phyloP scores from a whole-genome alignment of 2,888 invertebrate species.

The Coleophora flavipennella region DNA sequence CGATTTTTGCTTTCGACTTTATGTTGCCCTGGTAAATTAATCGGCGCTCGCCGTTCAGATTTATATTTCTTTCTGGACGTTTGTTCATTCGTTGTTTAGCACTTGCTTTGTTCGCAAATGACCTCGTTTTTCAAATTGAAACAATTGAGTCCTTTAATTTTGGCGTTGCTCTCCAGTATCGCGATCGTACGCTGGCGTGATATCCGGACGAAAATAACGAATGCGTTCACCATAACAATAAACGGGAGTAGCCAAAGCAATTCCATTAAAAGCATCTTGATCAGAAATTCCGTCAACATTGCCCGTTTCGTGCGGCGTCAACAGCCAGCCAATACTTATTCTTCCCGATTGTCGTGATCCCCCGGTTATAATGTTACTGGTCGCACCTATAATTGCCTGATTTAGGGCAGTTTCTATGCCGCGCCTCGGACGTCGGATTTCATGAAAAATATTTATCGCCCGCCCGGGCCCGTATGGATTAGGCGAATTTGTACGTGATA shows the following conservation, averaged over 20 bases:
- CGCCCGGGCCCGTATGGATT: constrained; percentile 52
- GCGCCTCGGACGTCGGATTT: constrained; percentile 49
- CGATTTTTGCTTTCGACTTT: constrained; percentile 34
- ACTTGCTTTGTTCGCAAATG: neutral
- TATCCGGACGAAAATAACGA: too few relatives aligned
- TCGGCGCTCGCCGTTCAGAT: constrained; percentile 8
- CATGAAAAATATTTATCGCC: constrained; percentile 68
- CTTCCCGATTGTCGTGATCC: constrained; percentile 37
- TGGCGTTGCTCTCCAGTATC: too few relatives aligned
- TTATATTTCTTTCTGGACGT: constrained; percentile 6
- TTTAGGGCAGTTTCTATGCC: constrained; percentile 69
- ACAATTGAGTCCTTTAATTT: too few relatives aligned
- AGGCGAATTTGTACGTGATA: constrained; percentile 64
- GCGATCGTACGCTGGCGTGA: neutral
- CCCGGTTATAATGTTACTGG: constrained; percentile 61
- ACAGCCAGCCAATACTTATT: constrained; percentile 13
- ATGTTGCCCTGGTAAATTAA: constrained; percentile 30
- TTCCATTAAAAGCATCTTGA: constrained; percentile 4
- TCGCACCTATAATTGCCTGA: constrained; percentile 68
- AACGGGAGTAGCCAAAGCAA: neutral
- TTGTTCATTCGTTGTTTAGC: neutral
- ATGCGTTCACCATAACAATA: too few relatives aligned
- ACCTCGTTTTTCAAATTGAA: too few relatives aligned
- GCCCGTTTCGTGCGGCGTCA: constrained; percentile 8
- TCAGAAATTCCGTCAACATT: constrained; percentile 9